phyloP scores from a whole-genome alignment of 2,888 invertebrate genomes.

The Tiliacea citrago region DNA sequence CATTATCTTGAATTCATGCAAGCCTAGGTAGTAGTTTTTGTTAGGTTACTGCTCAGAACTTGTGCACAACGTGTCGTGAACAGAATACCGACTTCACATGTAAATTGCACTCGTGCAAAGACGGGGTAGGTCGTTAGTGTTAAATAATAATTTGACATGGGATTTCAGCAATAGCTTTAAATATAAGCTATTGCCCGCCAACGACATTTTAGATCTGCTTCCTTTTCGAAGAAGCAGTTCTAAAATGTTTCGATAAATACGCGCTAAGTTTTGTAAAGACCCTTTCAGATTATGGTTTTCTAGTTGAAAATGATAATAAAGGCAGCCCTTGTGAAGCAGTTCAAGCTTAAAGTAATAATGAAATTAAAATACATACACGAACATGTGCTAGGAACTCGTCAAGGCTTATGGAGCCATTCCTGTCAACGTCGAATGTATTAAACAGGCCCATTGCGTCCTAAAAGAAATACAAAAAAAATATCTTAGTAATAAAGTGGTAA shows the following conservation, averaged over 20 bases:
- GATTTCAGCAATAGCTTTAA: no score
- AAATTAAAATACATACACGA: conserved; percentile 91
- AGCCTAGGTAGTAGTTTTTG: no score
- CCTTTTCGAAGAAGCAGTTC: no score
- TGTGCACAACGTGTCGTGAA: no score
- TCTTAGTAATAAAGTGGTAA: neutral
- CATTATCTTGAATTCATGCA: no score
- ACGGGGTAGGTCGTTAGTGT: no score
- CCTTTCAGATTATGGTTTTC: neutral
- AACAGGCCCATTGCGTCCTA: conserved; percentile 93
- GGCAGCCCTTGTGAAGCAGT: neutral
- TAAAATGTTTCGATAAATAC: neutral
- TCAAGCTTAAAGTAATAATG: neutral
- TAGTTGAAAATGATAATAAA: neutral
- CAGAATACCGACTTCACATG: no score
- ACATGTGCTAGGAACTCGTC: conserved; percentile 96
- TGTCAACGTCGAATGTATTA: conserved; percentile 94
- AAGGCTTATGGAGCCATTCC: conserved; percentile 95
- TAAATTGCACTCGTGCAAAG: no score
- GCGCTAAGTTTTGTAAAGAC: neutral
- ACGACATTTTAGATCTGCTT: no score
- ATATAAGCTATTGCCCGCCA: no score
- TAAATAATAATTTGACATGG: no score
- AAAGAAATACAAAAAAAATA: conserved; percentile 52
- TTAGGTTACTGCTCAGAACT: no score